A percentile compares a stretch with the other conserved stretches of the same genome.
These are phyloP conservation scores for Bos javanicus DNA, from an alignment of 2,113 vertebrate genomes.

Conservation along the genomic window DNA sequence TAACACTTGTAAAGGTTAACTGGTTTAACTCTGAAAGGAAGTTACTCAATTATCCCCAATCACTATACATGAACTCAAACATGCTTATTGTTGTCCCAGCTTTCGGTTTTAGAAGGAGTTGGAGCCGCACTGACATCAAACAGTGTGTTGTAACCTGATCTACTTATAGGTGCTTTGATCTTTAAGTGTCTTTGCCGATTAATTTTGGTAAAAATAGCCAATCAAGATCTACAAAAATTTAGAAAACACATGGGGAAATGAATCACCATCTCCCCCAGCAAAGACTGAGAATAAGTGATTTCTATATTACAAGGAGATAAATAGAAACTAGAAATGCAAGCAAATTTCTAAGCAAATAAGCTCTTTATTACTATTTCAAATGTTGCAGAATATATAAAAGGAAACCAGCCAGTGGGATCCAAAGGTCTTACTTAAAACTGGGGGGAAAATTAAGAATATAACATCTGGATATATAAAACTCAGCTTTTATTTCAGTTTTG, in stretches of 20 bases:
- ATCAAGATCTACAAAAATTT: neutral
- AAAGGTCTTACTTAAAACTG: neutral
- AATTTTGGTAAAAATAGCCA: neutral
- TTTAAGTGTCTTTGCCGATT: neutral
- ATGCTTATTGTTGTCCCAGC: neutral
- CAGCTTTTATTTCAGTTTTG: neutral
- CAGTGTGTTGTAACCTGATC: neutral
- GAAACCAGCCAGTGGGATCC: neutral
- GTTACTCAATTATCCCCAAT: neutral
- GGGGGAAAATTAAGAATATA: neutral
- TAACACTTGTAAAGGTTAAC: neutral
- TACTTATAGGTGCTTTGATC: neutral
- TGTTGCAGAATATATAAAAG: neutral
- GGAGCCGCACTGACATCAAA: neutral
- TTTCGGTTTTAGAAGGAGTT: neutral
- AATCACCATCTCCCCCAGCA: neutral
- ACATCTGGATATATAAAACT: neutral
- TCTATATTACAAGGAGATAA: neutral
- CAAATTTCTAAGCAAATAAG: conserved; percentile 7
- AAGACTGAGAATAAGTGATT: neutral
- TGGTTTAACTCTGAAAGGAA: neutral
- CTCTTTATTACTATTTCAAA: neutral
- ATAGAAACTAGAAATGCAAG: conserved; percentile 1
- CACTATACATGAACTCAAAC: neutral
- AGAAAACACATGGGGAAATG: neutral